Conservation (phyloP, 2,113 vertebrate species). For the Glareola pratincola region DNA sequence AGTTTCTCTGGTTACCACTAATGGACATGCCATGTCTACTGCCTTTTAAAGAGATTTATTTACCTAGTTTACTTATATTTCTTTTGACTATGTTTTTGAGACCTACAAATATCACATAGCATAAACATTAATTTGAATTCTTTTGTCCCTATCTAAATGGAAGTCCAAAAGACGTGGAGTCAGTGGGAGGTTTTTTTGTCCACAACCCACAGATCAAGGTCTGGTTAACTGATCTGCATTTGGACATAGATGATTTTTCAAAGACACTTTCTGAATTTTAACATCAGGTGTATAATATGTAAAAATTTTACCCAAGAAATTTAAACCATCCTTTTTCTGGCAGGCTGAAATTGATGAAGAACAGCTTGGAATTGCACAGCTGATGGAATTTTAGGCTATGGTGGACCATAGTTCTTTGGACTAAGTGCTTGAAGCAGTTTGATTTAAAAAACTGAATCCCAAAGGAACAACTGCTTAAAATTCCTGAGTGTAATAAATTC, state of each 20-base stretch:
- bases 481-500: not conserved
- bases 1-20: not conserved
- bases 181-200: not conserved
- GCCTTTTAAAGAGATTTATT: not conserved
- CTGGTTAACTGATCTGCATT: not conserved
- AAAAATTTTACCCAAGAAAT: not conserved
- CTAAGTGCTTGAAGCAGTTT: not conserved
- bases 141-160: not conserved
- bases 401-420: not conserved
- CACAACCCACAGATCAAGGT: not conserved
- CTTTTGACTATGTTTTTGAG: not conserved
- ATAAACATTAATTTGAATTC: not conserved
- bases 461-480: not conserved
- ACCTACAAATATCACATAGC: not conserved
- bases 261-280: not conserved
- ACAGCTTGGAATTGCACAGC: not conserved
- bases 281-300: not conserved
- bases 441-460: not conserved
- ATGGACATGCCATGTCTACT: fast-evolving
- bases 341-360: not conserved
- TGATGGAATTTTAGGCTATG: not conserved
- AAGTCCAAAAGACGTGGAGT: not conserved
- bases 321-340: not conserved
- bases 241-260: not conserved
- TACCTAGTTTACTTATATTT: not conserved